These are phyloP conservation scores for Noctua comes DNA, from an alignment of 2,888 invertebrate genomes.

Conservation along the genomic window DNA sequence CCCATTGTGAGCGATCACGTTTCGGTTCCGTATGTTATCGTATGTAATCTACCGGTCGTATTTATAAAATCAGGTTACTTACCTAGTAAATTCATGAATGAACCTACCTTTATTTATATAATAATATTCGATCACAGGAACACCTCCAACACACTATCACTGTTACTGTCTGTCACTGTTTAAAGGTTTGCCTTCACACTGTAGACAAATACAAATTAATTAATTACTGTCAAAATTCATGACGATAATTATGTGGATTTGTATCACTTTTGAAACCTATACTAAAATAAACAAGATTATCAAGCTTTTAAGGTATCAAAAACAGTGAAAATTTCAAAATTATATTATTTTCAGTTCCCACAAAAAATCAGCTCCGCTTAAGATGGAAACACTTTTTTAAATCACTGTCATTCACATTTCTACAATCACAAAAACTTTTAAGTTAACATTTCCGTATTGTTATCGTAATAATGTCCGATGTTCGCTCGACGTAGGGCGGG, in stretches of 20 bases:
- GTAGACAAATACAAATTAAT: neutral
- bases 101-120: conserved; percentile 25
- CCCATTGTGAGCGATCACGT: too few relatives aligned
- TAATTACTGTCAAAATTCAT: neutral
- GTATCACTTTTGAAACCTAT: neutral
- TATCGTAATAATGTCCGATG: conserved; percentile 44
- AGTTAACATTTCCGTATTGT: conserved; percentile 25
- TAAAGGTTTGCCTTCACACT: neutral
- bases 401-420: neutral
- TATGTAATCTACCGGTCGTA: neutral
- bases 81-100: neutral
- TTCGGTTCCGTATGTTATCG: too few relatives aligned
- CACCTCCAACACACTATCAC: conserved; percentile 5
- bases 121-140: neutral
- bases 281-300: neutral
- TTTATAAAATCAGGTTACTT: neutral
- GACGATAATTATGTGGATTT: conserved; percentile 12
- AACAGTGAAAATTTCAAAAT: neutral
- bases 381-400: neutral
- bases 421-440: conserved; percentile 13
- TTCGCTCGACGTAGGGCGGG: conserved; percentile 53
- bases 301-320: neutral
- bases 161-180: neutral
- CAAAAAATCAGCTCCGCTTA: neutral
- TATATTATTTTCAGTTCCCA: neutral